These are phyloP conservation scores for Rutpela maculata DNA, from an alignment of 2,888 invertebrate genomes.

Conservation along the genomic window DNA sequence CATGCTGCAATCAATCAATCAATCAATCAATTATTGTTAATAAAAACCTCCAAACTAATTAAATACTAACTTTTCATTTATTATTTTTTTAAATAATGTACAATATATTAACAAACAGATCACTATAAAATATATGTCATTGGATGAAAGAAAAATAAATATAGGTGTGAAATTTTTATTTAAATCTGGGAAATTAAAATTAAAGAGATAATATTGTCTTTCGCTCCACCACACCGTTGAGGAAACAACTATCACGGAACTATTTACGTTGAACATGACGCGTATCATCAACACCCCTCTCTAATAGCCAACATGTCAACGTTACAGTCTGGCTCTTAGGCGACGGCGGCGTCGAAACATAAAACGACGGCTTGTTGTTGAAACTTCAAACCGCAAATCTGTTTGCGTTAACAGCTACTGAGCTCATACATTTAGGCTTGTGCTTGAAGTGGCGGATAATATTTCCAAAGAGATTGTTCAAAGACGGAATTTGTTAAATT, in stretches of 20 bases:
- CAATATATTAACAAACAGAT: too few relatives aligned
- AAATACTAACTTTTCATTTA: too few relatives aligned
- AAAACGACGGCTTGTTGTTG: neutral
- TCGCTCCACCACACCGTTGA: neutral
- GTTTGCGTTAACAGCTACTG: neutral
- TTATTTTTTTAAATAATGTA: too few relatives aligned
- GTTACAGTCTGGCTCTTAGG: neutral
- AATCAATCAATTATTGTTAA: too few relatives aligned
- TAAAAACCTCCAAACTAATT: too few relatives aligned
- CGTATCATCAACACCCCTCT: neutral
- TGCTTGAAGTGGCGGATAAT: neutral
- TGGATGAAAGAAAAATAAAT: too few relatives aligned
- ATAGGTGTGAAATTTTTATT: too few relatives aligned
- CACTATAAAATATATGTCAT: too few relatives aligned
- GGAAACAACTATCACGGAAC: neutral
- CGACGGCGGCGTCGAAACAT: neutral
- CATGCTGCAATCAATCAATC: too few relatives aligned
- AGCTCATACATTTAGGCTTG: neutral
- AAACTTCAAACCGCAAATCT: slow-evolving; percentile 2
- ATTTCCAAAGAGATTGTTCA: neutral
- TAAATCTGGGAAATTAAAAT: too few relatives aligned
- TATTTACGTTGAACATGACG: neutral
- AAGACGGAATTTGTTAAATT: neutral
- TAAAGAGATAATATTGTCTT: too few relatives aligned
- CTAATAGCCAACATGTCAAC: neutral